These are phyloP conservation scores for Ylistrum balloti DNA, from an alignment of 1,140 invertebrate species.

Conservation along the genomic window DNA sequence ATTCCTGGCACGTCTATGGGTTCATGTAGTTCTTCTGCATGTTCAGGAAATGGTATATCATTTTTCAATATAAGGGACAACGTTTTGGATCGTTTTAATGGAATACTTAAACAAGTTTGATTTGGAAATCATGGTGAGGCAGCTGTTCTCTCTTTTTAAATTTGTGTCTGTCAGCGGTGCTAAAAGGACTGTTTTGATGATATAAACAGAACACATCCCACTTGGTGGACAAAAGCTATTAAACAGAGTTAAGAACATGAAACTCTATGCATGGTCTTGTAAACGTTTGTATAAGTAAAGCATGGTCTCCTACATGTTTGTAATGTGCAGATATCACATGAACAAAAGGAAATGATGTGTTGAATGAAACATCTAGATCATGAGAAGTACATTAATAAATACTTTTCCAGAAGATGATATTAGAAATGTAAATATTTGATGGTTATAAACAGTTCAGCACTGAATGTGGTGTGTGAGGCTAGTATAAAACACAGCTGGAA, in stretches of 20 bases:
- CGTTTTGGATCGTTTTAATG: not conserved
- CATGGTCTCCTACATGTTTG: not conserved
- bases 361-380: not conserved
- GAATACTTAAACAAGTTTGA: not conserved
- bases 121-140: not conserved
- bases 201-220: conserved; percentile 11
- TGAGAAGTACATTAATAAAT: not conserved
- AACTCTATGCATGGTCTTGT: not conserved
- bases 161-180: not conserved
- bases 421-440: not conserved
- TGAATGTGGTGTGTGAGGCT: not conserved
- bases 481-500: not conserved
- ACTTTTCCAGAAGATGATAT: not conserved
- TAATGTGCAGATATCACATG: not conserved
- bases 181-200: conserved; percentile 1
- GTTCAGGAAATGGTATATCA: not conserved
- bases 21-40: conserved; percentile 13
- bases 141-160: not conserved
- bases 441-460: not conserved
- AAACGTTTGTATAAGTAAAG: not conserved
- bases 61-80: not conserved
- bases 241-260: conserved; percentile 12
- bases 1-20: not conserved
- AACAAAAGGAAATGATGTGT: not conserved
- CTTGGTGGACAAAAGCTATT: not conserved